Percentiles rank a stretch among this genome's conserved stretches.
Conservation (phyloP, 2,888 invertebrate species). For the Ornithoptera priamus region DNA sequence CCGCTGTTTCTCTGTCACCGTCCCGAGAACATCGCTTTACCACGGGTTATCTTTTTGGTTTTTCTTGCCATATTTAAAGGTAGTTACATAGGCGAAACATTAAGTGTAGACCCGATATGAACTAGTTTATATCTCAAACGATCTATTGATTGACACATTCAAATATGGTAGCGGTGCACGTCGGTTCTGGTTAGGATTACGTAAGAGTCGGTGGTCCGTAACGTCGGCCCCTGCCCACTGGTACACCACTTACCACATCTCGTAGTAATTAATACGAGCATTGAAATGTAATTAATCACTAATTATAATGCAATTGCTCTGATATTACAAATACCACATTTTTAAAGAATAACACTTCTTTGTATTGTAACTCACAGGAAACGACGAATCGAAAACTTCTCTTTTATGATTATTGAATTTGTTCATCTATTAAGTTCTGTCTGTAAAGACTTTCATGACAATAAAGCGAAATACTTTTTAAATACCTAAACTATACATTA, state of each 20-base stretch:
- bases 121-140: not conserved
- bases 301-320: conserved; percentile 12
- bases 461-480: not conserved
- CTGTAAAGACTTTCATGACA: not conserved
- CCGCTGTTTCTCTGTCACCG: not conserved
- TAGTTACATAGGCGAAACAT: too few species aligned
- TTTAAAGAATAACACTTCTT: too few species aligned
- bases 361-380: too few species aligned
- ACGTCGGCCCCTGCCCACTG: conserved; percentile 34
- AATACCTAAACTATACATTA: not conserved
- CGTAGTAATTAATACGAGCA: conserved; percentile 33
- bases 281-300: conserved; percentile 22
- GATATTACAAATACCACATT: not conserved
- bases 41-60: too few species aligned
- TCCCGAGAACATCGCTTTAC: not conserved
- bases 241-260: conserved; percentile 35
- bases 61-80: too few species aligned
- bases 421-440: too few species aligned
- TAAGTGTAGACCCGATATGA: too few species aligned
- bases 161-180: conserved; percentile 5
- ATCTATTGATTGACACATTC: conserved; percentile 12
- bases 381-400: not conserved
- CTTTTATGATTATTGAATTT: not conserved
- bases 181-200: conserved; percentile 38
- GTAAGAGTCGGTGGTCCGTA: conserved; percentile 41